Percentiles rank a stretch among this genome's conserved stretches.
Conservation (phyloP, 2,113 vertebrate genomes). For the Solea senegalensis region DNA sequence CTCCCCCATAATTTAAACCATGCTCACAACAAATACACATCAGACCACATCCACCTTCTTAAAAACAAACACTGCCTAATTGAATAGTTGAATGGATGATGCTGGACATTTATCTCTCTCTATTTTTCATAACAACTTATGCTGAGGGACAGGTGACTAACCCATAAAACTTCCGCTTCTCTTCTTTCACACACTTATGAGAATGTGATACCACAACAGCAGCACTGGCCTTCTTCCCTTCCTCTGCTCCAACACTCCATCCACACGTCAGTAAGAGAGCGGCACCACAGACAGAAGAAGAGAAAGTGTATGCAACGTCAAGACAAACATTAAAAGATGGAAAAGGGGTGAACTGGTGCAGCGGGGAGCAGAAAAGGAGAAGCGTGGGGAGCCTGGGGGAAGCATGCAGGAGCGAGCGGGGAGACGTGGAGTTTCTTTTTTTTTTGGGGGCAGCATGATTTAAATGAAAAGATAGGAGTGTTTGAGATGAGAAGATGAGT, state of each 20-base stretch:
- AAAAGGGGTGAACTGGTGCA: constrained; percentile 53
- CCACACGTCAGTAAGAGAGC: constrained; percentile 39
- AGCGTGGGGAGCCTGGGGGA: neutral
- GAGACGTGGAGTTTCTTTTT: constrained; percentile 22
- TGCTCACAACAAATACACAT: constrained; percentile 6
- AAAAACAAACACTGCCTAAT: constrained; percentile 28
- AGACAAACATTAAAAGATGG: constrained; percentile 55
- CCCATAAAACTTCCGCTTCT: constrained; percentile 65
- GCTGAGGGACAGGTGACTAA: constrained; percentile 43
- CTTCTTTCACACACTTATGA: constrained; percentile 72
- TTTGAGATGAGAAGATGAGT: constrained; percentile 60
- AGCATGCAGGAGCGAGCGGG: constrained; percentile 27
- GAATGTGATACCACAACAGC: constrained; percentile 68
- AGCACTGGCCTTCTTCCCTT: constrained; percentile 27
- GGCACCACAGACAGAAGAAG: constrained; percentile 21
- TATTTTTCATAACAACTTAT: constrained; percentile 45
- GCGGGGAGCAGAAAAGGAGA: constrained; percentile 40
- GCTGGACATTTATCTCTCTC: constrained; percentile 35
- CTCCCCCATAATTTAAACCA: too few relatives aligned
- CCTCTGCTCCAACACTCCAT: constrained; percentile 48
- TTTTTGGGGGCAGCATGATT: constrained; percentile 18
- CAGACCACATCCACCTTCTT: neutral
- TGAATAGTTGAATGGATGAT: neutral
- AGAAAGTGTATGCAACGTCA: constrained; percentile 28
- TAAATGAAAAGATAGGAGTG: constrained; percentile 55